These are phyloP conservation scores for Clinocottus analis DNA, from an alignment of 2,113 vertebrate species.

Conservation along the genomic window DNA sequence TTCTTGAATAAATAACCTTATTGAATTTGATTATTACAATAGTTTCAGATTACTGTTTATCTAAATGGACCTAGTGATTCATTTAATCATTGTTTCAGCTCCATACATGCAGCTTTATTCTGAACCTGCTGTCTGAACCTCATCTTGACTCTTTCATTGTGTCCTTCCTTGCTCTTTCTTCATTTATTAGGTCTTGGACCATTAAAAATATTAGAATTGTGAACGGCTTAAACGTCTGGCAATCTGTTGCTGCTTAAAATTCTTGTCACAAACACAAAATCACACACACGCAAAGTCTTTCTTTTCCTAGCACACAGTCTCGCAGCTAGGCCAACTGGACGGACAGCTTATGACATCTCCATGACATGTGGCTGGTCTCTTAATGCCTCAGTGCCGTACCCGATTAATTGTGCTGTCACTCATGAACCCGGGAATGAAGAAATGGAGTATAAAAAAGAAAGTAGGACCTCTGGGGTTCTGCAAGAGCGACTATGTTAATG, in stretches of 20 bases:
- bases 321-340: conserved; percentile 33
- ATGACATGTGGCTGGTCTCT: conserved; percentile 61
- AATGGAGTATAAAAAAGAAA: conserved; percentile 16
- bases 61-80: not conserved
- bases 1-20: not conserved
- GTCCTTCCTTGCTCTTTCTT: conserved; percentile 11
- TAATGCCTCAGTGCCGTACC: conserved; percentile 61
- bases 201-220: conserved; percentile 57
- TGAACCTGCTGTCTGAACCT: not conserved
- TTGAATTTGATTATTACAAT: not conserved
- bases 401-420: conserved; percentile 73
- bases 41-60: not conserved
- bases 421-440: conserved; percentile 45
- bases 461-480: conserved; percentile 27
- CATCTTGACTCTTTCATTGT: conserved; percentile 4
- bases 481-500: conserved; percentile 25
- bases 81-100: not conserved
- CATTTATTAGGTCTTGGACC: conserved; percentile 36
- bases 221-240: conserved; percentile 45
- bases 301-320: conserved; percentile 7
- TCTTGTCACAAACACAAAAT: conserved; percentile 49
- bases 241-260: conserved; percentile 57
- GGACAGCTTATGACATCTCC: conserved; percentile 62
- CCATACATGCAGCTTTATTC: not conserved
- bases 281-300: not conserved